Conservation (phyloP, 2,888 invertebrate species). For the Plagodis pulveraria region DNA sequence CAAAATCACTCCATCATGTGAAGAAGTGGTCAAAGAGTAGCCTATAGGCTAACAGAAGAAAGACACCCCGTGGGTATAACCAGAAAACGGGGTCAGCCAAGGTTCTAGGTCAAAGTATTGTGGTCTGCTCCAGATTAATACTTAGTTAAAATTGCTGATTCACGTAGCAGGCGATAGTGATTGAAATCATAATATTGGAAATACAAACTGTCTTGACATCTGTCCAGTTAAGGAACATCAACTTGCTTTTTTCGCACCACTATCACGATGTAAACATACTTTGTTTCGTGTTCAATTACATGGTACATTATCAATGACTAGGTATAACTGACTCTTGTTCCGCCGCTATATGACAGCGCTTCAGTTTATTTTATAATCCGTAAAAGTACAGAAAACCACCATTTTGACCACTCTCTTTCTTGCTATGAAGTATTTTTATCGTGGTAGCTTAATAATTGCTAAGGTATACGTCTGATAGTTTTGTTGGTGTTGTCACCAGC, state of each 20-base stretch:
- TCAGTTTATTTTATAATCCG: conserved; percentile 27
- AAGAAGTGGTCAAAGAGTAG: too few relatives aligned
- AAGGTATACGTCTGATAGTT: conserved; percentile 13
- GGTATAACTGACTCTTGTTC: conserved; percentile 4
- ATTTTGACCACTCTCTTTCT: conserved; percentile 2
- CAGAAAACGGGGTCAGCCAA: too few relatives aligned
- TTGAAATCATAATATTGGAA: too few relatives aligned
- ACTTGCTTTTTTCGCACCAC: conserved; percentile 1
- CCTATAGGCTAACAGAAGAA: too few relatives aligned
- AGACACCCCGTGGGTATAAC: too few relatives aligned
- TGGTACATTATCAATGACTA: conserved; percentile 21
- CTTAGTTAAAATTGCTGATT: too few relatives aligned
- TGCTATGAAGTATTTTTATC: conserved; percentile 18
- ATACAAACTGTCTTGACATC: too few relatives aligned
- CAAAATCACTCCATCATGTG: too few relatives aligned
- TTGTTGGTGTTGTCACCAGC: conserved; percentile 38
- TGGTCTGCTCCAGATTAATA: too few relatives aligned
- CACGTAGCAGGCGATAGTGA: too few relatives aligned
- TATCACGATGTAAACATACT: conserved; percentile 9
- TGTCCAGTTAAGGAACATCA: not conserved
- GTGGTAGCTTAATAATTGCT: conserved; percentile 12
- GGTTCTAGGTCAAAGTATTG: too few relatives aligned
- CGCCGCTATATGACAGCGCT: conserved; percentile 19
- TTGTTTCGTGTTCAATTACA: conserved; percentile 27
- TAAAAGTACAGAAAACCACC: conserved; percentile 20